Evolutionary conservation across 2,113 vertebrate genomes (phyloP).

Genomic region (Tauraco erythrolophus): DNA sequence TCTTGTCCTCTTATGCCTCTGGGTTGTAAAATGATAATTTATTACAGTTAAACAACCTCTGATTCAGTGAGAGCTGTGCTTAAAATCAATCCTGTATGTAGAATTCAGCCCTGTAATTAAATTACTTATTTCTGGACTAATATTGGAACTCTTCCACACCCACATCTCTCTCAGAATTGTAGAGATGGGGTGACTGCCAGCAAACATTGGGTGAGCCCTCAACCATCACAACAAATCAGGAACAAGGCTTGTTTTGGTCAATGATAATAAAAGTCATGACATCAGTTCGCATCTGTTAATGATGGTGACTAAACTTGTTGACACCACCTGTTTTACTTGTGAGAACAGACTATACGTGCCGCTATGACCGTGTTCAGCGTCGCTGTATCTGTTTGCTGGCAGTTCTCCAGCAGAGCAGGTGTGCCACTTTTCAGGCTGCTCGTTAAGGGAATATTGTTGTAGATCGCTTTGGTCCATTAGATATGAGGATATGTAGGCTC

Average conservation of each 20-base stretch:
- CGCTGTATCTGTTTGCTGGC: not conserved
- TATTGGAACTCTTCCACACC: not conserved
- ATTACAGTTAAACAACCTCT: not conserved
- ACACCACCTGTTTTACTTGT: not conserved
- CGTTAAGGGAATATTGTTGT: not conserved
- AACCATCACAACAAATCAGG: not conserved
- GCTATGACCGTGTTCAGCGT: not conserved
- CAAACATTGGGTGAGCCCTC: not conserved
- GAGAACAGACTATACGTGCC: not conserved
- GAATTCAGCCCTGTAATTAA: not conserved
- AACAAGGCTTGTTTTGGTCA: not conserved
- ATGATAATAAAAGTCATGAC: not conserved
- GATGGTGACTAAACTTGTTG: not conserved
- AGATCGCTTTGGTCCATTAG: not conserved
- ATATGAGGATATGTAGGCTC: not conserved
- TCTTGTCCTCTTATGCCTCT: not conserved
- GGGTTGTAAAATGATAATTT: not conserved
- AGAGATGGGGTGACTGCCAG: not conserved
- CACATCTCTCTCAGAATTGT: not conserved
- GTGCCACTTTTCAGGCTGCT: not conserved
- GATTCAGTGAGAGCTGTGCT: not conserved
- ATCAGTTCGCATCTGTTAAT: not conserved
- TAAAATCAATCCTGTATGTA: not conserved
- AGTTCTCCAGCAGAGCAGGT: slow-evolving; percentile 33
- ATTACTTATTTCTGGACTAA: not conserved